These are phyloP conservation scores for Salvelinus sp. DNA, from an alignment of 2,113 vertebrate species.

Conservation along the genomic window DNA sequence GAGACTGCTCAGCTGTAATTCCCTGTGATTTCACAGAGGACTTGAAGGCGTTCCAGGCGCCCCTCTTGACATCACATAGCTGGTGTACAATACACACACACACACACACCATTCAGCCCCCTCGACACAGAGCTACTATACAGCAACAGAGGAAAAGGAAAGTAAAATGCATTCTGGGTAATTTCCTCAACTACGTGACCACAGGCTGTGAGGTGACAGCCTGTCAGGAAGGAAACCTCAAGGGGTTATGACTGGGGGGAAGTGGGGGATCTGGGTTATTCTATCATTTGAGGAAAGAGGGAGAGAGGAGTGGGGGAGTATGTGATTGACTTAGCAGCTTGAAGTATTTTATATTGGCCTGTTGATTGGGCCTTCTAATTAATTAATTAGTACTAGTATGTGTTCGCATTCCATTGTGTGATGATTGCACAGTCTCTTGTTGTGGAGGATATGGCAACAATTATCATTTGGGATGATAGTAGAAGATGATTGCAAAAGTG, in stretches of 20 bases:
- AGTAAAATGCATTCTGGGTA: background rate
- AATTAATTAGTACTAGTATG: too few species aligned
- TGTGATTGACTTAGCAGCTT: too few species aligned
- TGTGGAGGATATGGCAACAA: too few species aligned
- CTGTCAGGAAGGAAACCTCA: background rate
- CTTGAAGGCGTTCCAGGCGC: background rate
- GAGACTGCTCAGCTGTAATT: background rate
- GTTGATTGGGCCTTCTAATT: too few species aligned
- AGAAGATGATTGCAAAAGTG: too few species aligned
- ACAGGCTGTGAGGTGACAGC: background rate
- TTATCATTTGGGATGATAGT: too few species aligned
- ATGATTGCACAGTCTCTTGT: too few species aligned
- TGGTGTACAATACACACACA: background rate
- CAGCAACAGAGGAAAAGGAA: background rate
- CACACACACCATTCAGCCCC: background rate
- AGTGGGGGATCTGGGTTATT: background rate
- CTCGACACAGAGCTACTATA: background rate
- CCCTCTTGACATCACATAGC: background rate
- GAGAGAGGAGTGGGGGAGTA: too few species aligned
- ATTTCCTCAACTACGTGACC: background rate
- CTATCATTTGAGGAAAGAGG: too few species aligned
- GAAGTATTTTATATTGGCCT: too few species aligned
- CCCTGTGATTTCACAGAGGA: conserved; percentile 2
- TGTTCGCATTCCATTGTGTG: too few species aligned
- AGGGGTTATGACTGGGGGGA: background rate